Conservation (phyloP, 2,888 invertebrate species). For the Hermaeophaga mercurialis region DNA sequence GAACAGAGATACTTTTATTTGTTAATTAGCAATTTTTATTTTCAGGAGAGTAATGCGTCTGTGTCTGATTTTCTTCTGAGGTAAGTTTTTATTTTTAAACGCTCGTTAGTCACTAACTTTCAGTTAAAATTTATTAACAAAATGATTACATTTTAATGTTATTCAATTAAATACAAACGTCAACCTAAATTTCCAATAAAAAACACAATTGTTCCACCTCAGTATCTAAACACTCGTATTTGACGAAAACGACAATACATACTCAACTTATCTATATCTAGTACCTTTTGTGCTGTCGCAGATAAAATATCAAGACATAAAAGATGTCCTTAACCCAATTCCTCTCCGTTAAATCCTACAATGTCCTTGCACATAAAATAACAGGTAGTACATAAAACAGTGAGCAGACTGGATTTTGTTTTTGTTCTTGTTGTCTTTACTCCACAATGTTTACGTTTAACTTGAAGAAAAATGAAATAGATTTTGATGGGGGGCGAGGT, state of each 20-base stretch:
- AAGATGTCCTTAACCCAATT: conserved; percentile 9
- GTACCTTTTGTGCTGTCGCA: not conserved
- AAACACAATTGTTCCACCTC: too few relatives aligned
- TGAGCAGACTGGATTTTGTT: not conserved
- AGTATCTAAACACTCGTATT: too few relatives aligned
- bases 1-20: too few relatives aligned
- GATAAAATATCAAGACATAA: not conserved
- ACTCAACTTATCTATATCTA: not conserved
- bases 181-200: too few relatives aligned
- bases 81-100: conserved; percentile 2
- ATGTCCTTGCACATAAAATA: not conserved
- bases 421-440: not conserved
- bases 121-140: too few relatives aligned
- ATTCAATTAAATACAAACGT: too few relatives aligned
- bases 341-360: not conserved
- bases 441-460: not conserved
- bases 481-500: too few relatives aligned
- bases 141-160: too few relatives aligned
- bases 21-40: conserved; percentile 4
- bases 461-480: too few relatives aligned
- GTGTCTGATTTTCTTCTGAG: not conserved
- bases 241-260: too few relatives aligned
- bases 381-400: not conserved
- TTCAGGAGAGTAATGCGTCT: conserved; percentile 13
- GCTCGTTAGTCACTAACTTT: too few relatives aligned